Evolutionary conservation across 2,797 vertebrate species (phyloP), one percentile per base, ranked within the genome.

Genomic region (Chanos chanos): DNA sequence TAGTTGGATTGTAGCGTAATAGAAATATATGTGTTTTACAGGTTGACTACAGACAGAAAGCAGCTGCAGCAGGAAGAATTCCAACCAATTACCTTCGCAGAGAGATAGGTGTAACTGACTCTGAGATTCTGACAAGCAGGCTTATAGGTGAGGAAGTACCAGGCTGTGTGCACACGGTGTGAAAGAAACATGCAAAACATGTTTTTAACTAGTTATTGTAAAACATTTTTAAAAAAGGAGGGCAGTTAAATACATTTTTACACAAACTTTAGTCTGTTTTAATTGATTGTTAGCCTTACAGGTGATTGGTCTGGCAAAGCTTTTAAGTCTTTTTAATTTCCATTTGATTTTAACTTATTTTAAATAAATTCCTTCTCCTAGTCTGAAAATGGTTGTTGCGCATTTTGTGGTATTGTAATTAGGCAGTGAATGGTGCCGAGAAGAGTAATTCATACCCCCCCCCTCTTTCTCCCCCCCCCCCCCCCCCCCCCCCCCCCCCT

Each of bases 1-100:
- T 15, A 51, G 5, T 13, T 18, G 24, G 31, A 59, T 0, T 64
- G 19, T 40, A n/a, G n/a, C n/a, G n/a, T n/a, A n/a, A n/a, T n/a
- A n/a, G n/a, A n/a, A n/a, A n/a, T n/a, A 1, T 60, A 3, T 2
- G 1, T 71, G 53, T 71, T 43, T 59, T 28, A 73, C 82, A 99
- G 97, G 97, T 99, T 73, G 96, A 99, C 77, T 99, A 98, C 74
- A 90, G 93, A 43, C 95, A 98, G 83, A 99, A 99, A 82, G 93
- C 93, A 64, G 97, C 97, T 4, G 97, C 97, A 61, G 94, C 96
- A 7, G 97, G 97, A 71, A 92, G 96, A 74, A 99, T 99, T 79
- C 97, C 96, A 34, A 99, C 95, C 10, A 99, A 98, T 79, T 87
- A 99, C 67, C 78, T 99, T 47, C 89, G 95, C 68, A 87, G 95